phyloP scores from a whole-genome alignment of 2,797 vertebrate species.

The Acanthornis magna region DNA sequence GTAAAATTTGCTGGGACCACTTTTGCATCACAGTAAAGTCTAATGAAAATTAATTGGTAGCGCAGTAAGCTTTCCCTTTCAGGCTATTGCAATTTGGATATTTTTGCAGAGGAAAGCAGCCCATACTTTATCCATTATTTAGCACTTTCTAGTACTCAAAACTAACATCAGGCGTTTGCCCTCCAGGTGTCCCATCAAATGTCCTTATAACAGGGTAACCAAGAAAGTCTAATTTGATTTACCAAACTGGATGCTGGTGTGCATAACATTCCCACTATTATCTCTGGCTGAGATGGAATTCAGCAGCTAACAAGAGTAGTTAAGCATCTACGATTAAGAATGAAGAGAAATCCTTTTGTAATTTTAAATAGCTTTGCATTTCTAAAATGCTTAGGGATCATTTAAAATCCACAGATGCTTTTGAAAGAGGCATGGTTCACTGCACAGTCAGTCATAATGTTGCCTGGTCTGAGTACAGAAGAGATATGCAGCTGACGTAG shows the following conservation, averaged over 20 bases:
- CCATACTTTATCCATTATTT: neutral
- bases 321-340: conserved; percentile 19
- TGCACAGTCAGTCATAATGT: conserved; percentile 18
- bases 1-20: neutral
- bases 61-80: neutral
- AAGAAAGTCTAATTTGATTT: conserved; percentile 39
- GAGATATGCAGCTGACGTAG: conserved; percentile 5
- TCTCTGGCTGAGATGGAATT: neutral
- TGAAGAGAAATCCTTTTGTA: conserved; percentile 32
- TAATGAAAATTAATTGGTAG: conserved; percentile 42
- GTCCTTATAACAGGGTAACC: neutral
- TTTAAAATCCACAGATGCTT: conserved; percentile 59
- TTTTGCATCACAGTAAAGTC: neutral
- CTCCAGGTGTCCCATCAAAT: conserved; percentile 2
- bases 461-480: conserved; percentile 15
- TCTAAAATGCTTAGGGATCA: conserved; percentile 56
- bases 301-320: neutral
- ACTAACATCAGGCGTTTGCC: neutral
- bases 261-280: neutral
- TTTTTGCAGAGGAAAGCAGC: conserved; percentile 9
- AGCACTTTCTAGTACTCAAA: neutral
- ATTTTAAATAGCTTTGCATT: conserved; percentile 63
- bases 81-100: neutral
- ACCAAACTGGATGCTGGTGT: conserved; percentile 4
- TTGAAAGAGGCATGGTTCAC: conserved; percentile 34